Percentiles rank a stretch among this genome's conserved stretches.
These are phyloP conservation scores for Drosophila burlai DNA, from an alignment of 1,140 invertebrate genomes.

Conservation along the genomic window DNA sequence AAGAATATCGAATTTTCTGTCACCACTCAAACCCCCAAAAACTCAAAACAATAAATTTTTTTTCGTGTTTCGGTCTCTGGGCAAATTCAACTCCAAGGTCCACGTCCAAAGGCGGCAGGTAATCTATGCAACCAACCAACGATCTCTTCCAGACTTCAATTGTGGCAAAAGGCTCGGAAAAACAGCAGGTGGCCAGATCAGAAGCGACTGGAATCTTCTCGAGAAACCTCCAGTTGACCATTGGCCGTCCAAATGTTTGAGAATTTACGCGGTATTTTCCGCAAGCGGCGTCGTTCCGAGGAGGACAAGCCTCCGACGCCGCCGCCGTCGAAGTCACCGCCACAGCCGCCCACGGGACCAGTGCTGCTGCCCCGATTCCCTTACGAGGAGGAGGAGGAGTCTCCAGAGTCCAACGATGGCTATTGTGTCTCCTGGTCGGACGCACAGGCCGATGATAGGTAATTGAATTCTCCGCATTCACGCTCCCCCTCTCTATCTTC, in stretches of 20 bases:
- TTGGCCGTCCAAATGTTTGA: constrained; percentile 62
- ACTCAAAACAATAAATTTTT: constrained; percentile 26
- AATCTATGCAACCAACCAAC: constrained; percentile 31
- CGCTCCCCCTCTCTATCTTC: constrained; percentile 56
- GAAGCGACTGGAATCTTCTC: constrained; percentile 55
- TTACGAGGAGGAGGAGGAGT: constrained; percentile 13
- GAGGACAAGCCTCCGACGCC: constrained; percentile 12
- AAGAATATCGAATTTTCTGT: constrained; percentile 24
- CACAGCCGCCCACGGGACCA: constrained; percentile 17
- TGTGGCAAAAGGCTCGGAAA: background rate
- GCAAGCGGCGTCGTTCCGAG: constrained; percentile 72
- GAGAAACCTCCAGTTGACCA: background rate
- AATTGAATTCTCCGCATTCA: constrained; percentile 68
- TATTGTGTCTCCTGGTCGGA: constrained; percentile 46
- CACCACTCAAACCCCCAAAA: constrained; percentile 30
- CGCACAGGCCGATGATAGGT: constrained; percentile 70
- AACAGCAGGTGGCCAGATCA: background rate
- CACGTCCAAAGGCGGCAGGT: constrained; percentile 21
- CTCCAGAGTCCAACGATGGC: constrained; percentile 26
- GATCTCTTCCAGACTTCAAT: constrained; percentile 15
- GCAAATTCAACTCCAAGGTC: background rate
- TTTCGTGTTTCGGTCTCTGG: constrained; percentile 1
- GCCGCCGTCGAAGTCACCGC: background rate
- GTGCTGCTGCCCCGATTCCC: constrained; percentile 2
- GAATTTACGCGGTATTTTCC: constrained; percentile 74